Evolutionary conservation across 1,140 invertebrate genomes (phyloP).

Genomic region (Palaemon carinicauda): DNA sequence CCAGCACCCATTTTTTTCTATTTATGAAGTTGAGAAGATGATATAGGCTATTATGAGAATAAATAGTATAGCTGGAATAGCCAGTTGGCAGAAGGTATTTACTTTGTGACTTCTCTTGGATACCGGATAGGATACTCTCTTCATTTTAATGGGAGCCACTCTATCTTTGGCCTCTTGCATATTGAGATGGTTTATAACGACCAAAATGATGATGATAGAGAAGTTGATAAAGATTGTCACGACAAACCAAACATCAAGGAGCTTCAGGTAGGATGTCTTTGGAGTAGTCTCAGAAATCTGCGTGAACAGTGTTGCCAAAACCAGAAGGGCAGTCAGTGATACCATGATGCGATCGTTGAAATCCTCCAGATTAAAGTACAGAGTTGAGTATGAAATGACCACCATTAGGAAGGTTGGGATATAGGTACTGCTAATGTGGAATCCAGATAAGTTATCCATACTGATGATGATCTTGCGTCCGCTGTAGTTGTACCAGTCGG

Average conservation of each 20-base stretch:
- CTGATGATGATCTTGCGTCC: constrained; percentile 33
- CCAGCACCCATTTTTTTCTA: no score
- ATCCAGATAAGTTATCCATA: constrained; percentile 52
- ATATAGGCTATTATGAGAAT: no score
- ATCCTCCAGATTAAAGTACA: constrained; percentile 54
- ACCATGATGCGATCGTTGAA: constrained; percentile 59
- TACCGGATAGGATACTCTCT: not conserved
- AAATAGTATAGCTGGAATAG: no score
- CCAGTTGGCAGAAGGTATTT: no score
- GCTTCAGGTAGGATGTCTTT: constrained; percentile 44
- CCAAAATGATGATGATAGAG: constrained; percentile 12
- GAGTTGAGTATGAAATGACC: constrained; percentile 53
- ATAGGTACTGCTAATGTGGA: constrained; percentile 56
- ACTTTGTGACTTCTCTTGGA: no score
- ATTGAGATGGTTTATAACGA: constrained; percentile 35
- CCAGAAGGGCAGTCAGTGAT: constrained; percentile 56
- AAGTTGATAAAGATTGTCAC: constrained; percentile 12
- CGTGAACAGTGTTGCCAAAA: constrained; percentile 55
- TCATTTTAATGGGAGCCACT: not conserved
- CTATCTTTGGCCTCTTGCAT: constrained; percentile 15
- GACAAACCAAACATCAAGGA: constrained; percentile 9
- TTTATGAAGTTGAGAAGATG: no score
- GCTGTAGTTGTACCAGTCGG: constrained; percentile 46
- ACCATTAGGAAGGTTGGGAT: constrained; percentile 59
- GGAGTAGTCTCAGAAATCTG: constrained; percentile 54